Evolutionary conservation across 2,797 vertebrate species (phyloP).

Genomic region (Poeciliopsis presidionis): DNA sequence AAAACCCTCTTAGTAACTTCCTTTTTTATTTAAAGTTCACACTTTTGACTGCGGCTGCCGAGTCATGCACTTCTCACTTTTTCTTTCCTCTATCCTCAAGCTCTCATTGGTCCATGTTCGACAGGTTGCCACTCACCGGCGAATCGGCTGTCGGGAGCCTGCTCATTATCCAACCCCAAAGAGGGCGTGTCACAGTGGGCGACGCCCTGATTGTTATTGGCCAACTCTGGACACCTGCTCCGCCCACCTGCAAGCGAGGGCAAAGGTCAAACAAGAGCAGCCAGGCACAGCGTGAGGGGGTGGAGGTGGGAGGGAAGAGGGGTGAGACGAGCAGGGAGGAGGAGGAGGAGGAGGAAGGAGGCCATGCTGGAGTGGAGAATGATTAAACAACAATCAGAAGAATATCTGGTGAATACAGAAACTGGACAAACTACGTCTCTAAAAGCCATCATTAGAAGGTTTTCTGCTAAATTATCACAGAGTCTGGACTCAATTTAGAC

Average conservation of each 20-base stretch:
- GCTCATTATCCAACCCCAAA: slow-evolving; percentile 99
- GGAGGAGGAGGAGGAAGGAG: slow-evolving; percentile 44
- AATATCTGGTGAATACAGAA: slow-evolving; percentile 4
- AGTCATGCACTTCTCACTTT: slow-evolving; percentile 46
- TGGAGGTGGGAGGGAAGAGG: slow-evolving; percentile 32
- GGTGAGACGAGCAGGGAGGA: slow-evolving; percentile 56
- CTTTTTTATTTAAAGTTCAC: neutral
- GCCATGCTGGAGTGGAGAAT: slow-evolving; percentile 64
- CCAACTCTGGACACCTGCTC: slow-evolving; percentile 95
- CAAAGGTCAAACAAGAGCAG: slow-evolving; percentile 90
- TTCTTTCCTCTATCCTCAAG: slow-evolving; percentile 50
- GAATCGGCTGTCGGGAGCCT: slow-evolving; percentile 96
- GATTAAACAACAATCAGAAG: slow-evolving; percentile 15
- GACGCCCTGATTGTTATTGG: slow-evolving; percentile 99
- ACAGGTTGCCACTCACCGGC: slow-evolving; percentile 97
- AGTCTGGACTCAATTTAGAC: neutral
- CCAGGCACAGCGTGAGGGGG: slow-evolving; percentile 76
- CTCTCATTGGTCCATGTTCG: slow-evolving; percentile 87
- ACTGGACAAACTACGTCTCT: slow-evolving; percentile 1
- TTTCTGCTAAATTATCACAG: neutral
- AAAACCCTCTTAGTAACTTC: slow-evolving; percentile 14
- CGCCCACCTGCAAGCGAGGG: slow-evolving; percentile 99
- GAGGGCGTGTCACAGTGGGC: slow-evolving; percentile 88
- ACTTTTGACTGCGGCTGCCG: slow-evolving; percentile 9
- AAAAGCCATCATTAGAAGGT: neutral